A percentile compares a stretch with the other conserved stretches of the same genome.
These are phyloP conservation scores for Ichneumoninae sp. DNA, from an alignment of 2,888 invertebrate species.

Conservation along the genomic window DNA sequence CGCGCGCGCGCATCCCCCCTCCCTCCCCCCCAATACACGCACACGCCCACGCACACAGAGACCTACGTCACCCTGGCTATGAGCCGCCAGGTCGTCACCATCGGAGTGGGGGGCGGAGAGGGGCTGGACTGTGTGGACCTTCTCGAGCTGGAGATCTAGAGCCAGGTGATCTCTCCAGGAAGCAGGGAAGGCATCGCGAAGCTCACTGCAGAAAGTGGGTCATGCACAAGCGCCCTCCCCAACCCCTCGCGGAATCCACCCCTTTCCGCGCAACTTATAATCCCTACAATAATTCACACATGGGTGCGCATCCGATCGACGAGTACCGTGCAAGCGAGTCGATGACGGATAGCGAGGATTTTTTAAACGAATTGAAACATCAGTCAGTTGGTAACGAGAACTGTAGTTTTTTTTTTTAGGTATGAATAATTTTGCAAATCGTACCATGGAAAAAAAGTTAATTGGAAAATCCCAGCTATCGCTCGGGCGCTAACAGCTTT, in stretches of 20 bases:
- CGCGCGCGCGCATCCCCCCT: not conserved
- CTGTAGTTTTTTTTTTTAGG: too few species aligned
- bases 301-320: not conserved
- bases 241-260: slow-evolving; percentile 24
- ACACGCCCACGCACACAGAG: slow-evolving; percentile 55
- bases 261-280: not conserved
- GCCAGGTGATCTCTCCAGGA: slow-evolving; percentile 61
- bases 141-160: slow-evolving; percentile 14
- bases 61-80: slow-evolving; percentile 63
- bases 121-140: slow-evolving; percentile 19
- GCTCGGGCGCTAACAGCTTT: not conserved
- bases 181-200: slow-evolving; percentile 63
- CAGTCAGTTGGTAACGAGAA: too few species aligned
- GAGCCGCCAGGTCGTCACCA: slow-evolving; percentile 11
- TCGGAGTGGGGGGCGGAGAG: slow-evolving; percentile 10
- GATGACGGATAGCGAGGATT: not conserved
- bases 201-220: slow-evolving; percentile 66
- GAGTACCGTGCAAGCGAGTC: not conserved
- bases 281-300: not conserved
- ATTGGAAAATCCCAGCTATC: too few species aligned
- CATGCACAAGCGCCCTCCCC: slow-evolving; percentile 30
- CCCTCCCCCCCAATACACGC: slow-evolving; percentile 34
- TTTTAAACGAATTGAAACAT: not conserved
- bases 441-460: not conserved
- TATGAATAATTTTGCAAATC: too few species aligned